Base-by-base conservation (phyloP, 2,113 vertebrate species). In the Halcyon senegalensis region DNA sequence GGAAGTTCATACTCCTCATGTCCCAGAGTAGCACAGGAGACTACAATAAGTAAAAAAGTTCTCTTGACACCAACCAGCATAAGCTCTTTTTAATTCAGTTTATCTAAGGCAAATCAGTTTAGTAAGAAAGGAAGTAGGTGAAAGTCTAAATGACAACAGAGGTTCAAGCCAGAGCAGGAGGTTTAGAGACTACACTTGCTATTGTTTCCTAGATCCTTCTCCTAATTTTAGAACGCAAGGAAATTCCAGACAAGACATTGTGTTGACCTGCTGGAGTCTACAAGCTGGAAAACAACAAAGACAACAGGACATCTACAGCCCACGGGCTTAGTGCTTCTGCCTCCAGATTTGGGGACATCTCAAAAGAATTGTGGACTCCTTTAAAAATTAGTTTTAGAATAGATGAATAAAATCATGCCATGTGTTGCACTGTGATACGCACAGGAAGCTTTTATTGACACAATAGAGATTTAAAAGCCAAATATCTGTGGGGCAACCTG, bases 221-320 rank as follows among this genome's bases (percentile, higher is more conserved):
- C 91, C 94, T 95, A 91, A 95, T 91, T 95, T 93, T 95, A 96
- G 96, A 94, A 78, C 5, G 35, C 48, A 64, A 96, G 95, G 96
- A 96, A 97, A 97, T 97, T 96, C 93, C 95, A 96, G 20, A 79
- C 87, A 76, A 68, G 69, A 62, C 76, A 73, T n/a, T 25, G 62
- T 20, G 69, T 17, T 83, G 84, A 63, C 68, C 83, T 76, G 63
- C 82, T 43, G 11, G 30, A 74, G 46, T 2, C n/a, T 24, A 25
- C 43, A 44, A 6, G 16, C 0, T 75, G 64, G 64, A 69, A 77
- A 84, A 60, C 0, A 87, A 67, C 33, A 70, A 23, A 11, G 4
- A 73, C 39, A 51, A 20, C n/a, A 3, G 67, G 50, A 48, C 63
- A 70, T 6, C 33, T 24, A 17, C 1, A 37, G 59, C 1, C 56